Conservation (phyloP, 2,113 vertebrate genomes). For the human (Homo sapiens) region DNA sequence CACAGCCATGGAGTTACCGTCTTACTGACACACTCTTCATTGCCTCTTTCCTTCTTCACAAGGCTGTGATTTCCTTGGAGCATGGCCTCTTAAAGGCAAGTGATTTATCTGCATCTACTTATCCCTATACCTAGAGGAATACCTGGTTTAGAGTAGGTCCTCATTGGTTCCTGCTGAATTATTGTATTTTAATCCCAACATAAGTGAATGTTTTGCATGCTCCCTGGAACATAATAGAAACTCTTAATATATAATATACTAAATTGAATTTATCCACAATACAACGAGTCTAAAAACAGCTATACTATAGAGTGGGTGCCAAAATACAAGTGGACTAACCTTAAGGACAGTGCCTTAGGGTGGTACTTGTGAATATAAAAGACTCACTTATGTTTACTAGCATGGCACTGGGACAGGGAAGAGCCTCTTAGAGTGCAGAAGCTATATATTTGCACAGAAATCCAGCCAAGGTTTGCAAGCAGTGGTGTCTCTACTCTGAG, state of each 20-base stretch:
- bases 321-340: not conserved
- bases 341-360: not conserved
- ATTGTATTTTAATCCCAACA: not conserved
- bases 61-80: not conserved
- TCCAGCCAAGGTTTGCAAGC: not conserved
- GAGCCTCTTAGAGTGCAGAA: not conserved
- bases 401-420: not conserved
- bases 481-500: not conserved
- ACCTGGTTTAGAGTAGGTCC: not conserved
- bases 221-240: not conserved
- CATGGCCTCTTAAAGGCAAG: not conserved
- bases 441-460: not conserved
- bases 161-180: not conserved
- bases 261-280: not conserved
- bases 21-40: not conserved
- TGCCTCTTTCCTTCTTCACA: not conserved
- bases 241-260: not conserved
- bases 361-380: not conserved
- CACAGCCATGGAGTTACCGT: not conserved
- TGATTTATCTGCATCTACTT: not conserved
- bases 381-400: not conserved
- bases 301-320: not conserved
- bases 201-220: not conserved
- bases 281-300: not conserved
- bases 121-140: not conserved